Base-by-base conservation (phyloP, 2,797 vertebrate genomes). In the Neoniphon sammara region DNA sequence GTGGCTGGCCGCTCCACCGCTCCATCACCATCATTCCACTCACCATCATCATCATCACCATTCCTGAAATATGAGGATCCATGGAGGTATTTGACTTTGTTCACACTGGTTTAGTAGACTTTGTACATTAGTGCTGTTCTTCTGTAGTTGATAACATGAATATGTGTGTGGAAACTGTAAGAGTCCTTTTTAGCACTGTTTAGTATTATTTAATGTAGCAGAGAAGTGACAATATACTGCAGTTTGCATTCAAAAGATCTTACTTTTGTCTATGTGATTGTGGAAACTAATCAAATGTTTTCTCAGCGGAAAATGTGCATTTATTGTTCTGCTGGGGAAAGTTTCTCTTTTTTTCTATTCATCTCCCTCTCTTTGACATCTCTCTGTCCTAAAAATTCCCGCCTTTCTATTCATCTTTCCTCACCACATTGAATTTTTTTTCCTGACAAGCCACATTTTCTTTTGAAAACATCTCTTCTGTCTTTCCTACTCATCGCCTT, bases 61-160 rank as follows among this genome's bases (percentile, higher is more conserved):
- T 66, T 78, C 34, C 47, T 78, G 50, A 88, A 89, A 63, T 20
- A 90, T 91, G 91, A 91, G 77, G 87, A 93, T 93, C 75, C 85
- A 77, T 72, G 73, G 84, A 94, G 93, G 92, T 94, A 93, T 87
- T 80, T 78, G 2, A 59, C 55, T 77, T 60, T 57, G 23, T 73
- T 7, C 42, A 68, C 2, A 17, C 10, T 27, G 1, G 15, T 36
- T 44, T 27, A 11, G 27, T 34, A 3, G 36, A 2, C 66, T 58
- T 44, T 55, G 49, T 5, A 61, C 66, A 64, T 49, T 11, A 34
- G 1, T 30, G 25, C 5, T 52, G 18, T 23, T 31, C 61, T 20
- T 34, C 12, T 69, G 7, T 31, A 8, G 27, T 57, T 15, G 47
- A 14, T 53, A 18, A 23, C n/a, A 21, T 50, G 57, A 80, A 61